Base-by-base conservation (phyloP, 1,140 invertebrate genomes). In the Drosophila rhopaloa region DNA sequence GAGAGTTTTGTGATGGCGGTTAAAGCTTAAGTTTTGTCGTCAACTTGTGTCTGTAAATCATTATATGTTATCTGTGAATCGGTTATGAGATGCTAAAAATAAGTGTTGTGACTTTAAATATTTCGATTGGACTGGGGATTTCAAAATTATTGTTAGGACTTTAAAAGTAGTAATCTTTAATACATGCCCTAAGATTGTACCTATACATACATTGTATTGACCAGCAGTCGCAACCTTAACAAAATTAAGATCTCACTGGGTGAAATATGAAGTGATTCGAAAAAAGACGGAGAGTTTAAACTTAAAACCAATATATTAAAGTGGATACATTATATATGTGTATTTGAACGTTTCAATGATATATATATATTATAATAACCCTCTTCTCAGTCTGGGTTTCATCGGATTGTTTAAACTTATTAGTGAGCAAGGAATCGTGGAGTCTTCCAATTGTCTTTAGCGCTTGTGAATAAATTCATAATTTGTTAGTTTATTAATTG, bases 401-500 rank as follows among this genome's bases (percentile, higher is more conserved):
- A 32, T 32, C 29, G 7, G 29, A 32, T 32, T 7, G 6, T 8
- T 32, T 2, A 8, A 19, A 6, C 41, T 16, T 19, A 14, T 43
- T n/a, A 43, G 6, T 43, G 40, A 6, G 14, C 13, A 14, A 16
- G 7, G 40, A 32, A 14, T 19, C 14, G 4, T 44, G 8, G 4
- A 2, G 1, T 43, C 8, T 44, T 4, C 3, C 27, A 37, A 50
- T 66, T 13, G 66, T 67, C 29, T 14, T 47, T 53, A 19, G 9
- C 11, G 70, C 47, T 73, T 73, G 47, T 76, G 54, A 47, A 66
- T 76, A 51, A 66, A 53, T 38, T 67, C 29, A 68, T 76, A 68
- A 44, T 82, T 76, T 79, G 79, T 88, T 88, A 71, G 57, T 89
- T 89, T 89, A 76, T 85, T 86, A 81, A 59, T 76, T 65, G 58